Evolutionary conservation across 2,113 vertebrate species (phyloP).

Genomic region (Chlorodrepanis virens): DNA sequence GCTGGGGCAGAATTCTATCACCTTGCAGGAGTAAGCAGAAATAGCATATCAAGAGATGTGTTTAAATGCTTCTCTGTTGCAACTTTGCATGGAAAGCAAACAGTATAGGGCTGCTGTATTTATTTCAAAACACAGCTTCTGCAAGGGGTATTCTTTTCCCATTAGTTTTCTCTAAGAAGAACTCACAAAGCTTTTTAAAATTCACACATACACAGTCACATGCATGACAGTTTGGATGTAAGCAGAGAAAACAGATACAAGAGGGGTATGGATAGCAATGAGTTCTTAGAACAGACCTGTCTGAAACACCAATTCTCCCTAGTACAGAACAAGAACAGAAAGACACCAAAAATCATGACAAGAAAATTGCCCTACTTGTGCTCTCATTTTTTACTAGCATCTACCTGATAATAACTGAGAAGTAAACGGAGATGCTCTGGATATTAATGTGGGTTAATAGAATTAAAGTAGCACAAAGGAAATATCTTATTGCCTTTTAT

Average conservation of each 20-base stretch:
- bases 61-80: not conserved
- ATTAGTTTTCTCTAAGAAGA: not conserved
- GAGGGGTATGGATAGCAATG: not conserved
- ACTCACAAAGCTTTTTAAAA: not conserved
- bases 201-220: not conserved
- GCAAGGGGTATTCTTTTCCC: not conserved
- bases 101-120: not conserved
- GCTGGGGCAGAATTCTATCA: not conserved
- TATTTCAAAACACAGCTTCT: not conserved
- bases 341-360: not conserved
- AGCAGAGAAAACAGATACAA: not conserved
- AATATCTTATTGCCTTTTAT: not conserved
- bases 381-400: not conserved
- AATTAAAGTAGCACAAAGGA: slow-evolving; percentile 40
- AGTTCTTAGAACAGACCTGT: not conserved
- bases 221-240: not conserved
- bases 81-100: not conserved
- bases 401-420: not conserved
- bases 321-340: not conserved
- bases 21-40: not conserved
- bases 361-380: slow-evolving; percentile 29
- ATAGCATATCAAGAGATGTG: not conserved
- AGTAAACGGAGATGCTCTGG: not conserved
- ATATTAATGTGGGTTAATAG: slow-evolving; percentile 50
- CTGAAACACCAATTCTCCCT: not conserved